Conservation (phyloP, 23 tunicate genomes). For the Diplosoma virens region DNA sequence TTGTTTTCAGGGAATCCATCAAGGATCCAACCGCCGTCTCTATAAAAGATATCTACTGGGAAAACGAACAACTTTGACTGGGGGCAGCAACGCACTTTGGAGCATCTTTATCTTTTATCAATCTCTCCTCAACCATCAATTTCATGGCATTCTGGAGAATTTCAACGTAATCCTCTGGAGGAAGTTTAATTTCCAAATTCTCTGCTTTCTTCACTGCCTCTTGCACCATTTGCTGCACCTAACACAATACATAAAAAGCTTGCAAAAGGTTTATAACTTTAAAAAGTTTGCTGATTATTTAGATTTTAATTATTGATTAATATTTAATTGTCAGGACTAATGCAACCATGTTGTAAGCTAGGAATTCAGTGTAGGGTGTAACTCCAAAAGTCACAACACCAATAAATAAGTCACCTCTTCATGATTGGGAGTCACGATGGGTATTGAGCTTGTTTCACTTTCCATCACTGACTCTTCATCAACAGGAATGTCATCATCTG, state of each 20-base stretch:
- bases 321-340: too few relatives aligned
- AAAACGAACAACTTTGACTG: not conserved
- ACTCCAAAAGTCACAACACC: not conserved
- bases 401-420: slow-evolving; percentile 48
- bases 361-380: not conserved
- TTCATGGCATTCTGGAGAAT: slow-evolving; percentile 66
- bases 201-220: slow-evolving; percentile 73
- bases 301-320: too few relatives aligned
- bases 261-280: too few relatives aligned
- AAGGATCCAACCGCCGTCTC: slow-evolving; percentile 96
- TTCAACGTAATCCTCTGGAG: slow-evolving; percentile 58
- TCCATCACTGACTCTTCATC: slow-evolving; percentile 22
- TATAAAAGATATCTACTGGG: not conserved
- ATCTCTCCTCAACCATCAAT: slow-evolving; percentile 43
- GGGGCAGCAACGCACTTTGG: slow-evolving; percentile 41
- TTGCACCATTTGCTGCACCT: slow-evolving; percentile 42
- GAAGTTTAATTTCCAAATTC: slow-evolving; percentile 49
- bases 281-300: too few relatives aligned
- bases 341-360: not conserved
- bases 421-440: slow-evolving; percentile 79
- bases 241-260: not conserved
- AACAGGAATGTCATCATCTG: slow-evolving; percentile 25
- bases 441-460: slow-evolving; percentile 52
- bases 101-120: slow-evolving; percentile 74
- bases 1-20: slow-evolving; percentile 90